These are phyloP conservation scores for Corythoichthys intestinalis DNA, from an alignment of 2,113 vertebrate genomes.

Conservation along the genomic window DNA sequence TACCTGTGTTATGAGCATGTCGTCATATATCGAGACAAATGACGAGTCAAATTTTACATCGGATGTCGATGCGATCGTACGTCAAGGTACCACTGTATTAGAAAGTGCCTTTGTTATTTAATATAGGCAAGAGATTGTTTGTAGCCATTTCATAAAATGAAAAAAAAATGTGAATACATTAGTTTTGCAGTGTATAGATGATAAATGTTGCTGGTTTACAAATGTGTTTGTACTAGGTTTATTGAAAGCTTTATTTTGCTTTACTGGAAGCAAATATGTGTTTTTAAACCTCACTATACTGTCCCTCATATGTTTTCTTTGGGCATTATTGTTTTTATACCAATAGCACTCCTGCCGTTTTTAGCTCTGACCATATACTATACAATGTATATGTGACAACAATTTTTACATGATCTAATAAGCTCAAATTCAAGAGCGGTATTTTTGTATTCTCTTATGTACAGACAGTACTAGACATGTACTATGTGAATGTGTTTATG, in stretches of 20 bases:
- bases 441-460: too few species aligned
- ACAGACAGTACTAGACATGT: too few species aligned
- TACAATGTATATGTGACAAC: conserved; percentile 8
- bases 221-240: conserved; percentile 9
- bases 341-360: neutral
- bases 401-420: neutral
- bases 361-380: neutral
- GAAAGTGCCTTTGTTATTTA: conserved; percentile 55
- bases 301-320: conserved; percentile 10
- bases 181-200: conserved; percentile 5
- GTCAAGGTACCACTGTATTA: too few species aligned
- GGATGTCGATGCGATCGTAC: too few species aligned
- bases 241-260: neutral
- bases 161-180: conserved; percentile 41
- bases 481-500: too few species aligned
- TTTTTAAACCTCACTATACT: neutral
- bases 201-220: conserved; percentile 36
- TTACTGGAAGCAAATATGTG: neutral
- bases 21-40: too few species aligned
- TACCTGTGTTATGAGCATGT: too few species aligned
- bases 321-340: conserved; percentile 29
- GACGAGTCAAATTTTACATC: too few species aligned
- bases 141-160: conserved; percentile 13
- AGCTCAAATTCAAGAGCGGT: neutral
- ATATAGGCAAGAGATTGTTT: conserved; percentile 33